Conservation (phyloP, 1,140 invertebrate species). For the Zaprionus taronus region DNA sequence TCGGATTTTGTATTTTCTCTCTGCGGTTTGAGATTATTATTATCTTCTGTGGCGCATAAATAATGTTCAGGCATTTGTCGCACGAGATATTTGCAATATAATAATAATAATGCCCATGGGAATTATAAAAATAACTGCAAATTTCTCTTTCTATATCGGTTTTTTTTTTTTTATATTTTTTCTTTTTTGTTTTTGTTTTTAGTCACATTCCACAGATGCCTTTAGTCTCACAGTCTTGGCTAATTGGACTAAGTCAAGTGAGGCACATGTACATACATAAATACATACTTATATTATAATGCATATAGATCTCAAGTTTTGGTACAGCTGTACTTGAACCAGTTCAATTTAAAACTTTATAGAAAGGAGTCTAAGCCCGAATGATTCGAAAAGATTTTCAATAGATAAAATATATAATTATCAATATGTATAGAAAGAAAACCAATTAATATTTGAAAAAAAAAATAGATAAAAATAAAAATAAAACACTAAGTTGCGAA, state of each 20-base stretch:
- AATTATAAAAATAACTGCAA: constrained; percentile 49
- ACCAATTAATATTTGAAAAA: too few relatives aligned
- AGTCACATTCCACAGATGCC: constrained; percentile 44
- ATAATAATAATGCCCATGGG: constrained; percentile 47
- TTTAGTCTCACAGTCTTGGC: constrained; percentile 19
- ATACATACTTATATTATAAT: neutral
- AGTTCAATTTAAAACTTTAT: too few relatives aligned
- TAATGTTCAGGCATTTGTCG: constrained; percentile 71
- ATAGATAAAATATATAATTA: too few relatives aligned
- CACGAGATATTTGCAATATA: constrained; percentile 62
- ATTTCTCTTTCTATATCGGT: constrained; percentile 31
- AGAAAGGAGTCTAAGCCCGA: too few relatives aligned
- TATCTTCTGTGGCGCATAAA: constrained; percentile 52
- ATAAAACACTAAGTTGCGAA: too few relatives aligned
- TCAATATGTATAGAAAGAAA: too few relatives aligned
- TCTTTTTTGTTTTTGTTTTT: constrained; percentile 2
- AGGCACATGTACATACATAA: neutral
- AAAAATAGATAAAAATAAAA: too few relatives aligned
- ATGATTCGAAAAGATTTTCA: too few relatives aligned
- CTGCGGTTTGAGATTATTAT: constrained; percentile 1
- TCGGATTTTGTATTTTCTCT: constrained; percentile 11
- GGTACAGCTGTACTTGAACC: neutral
- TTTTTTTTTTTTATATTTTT: constrained; percentile 1
- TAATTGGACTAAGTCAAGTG: constrained; percentile 24
- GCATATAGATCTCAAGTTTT: neutral